A percentile compares a stretch with the other conserved stretches of the same genome.
These are phyloP conservation scores for Andrena praecox DNA, from an alignment of 2,888 invertebrate species.

Conservation along the genomic window DNA sequence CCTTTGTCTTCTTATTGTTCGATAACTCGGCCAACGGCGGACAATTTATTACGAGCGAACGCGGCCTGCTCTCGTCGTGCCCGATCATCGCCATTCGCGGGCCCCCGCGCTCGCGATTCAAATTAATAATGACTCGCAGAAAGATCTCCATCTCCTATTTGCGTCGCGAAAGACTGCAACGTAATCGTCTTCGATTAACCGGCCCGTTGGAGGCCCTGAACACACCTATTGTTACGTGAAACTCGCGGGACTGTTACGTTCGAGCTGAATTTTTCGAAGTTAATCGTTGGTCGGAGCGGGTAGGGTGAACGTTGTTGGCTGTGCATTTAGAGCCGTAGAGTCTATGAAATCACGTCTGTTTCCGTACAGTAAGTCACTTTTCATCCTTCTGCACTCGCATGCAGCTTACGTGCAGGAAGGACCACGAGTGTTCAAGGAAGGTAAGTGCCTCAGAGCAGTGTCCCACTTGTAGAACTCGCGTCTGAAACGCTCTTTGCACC, in stretches of 20 bases:
- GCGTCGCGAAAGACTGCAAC: constrained; percentile 10
- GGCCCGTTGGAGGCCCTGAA: constrained; percentile 26
- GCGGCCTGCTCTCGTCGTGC: constrained; percentile 40
- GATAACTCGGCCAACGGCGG: constrained; percentile 48
- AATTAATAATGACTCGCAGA: constrained; percentile 63
- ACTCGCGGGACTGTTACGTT: constrained; percentile 4
- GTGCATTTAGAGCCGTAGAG: background rate
- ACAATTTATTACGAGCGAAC: constrained; percentile 64
- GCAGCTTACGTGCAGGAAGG: constrained; percentile 76
- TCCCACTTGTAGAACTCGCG: background rate
- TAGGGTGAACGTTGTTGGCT: constrained; percentile 12
- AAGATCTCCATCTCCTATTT: constrained; percentile 31
- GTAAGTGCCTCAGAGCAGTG: constrained; percentile 57
- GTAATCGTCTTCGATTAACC: constrained; percentile 52
- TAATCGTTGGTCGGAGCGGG: constrained; percentile 3
- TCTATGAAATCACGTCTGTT: constrained; percentile 19
- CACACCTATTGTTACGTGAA: constrained; percentile 31
- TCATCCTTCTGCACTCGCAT: constrained; percentile 31
- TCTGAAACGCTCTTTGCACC: constrained; percentile 42
- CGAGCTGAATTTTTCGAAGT: constrained; percentile 20
- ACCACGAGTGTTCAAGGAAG: constrained; percentile 77
- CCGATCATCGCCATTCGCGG: constrained; percentile 49
- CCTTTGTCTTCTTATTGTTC: constrained; percentile 26
- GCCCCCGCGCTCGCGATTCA: constrained; percentile 49
- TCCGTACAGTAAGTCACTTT: constrained; percentile 37